Conservation (phyloP, 2,797 vertebrate species). For the Oryzias sinensis region DNA sequence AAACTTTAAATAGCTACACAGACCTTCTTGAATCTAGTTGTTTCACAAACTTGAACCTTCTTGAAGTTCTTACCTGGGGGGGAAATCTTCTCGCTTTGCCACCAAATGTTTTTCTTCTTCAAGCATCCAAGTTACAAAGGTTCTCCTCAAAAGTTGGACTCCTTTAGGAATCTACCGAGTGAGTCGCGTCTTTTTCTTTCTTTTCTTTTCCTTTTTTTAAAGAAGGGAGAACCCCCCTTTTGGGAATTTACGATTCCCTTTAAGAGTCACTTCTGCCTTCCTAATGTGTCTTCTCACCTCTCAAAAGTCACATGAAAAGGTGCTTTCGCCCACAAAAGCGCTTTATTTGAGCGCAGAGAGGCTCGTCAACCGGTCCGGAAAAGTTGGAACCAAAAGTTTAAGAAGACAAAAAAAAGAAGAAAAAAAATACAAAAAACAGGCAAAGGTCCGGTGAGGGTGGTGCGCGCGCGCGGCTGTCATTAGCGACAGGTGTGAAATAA, state of each 20-base stretch:
- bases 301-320: slow-evolving; percentile 9
- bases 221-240: too few species aligned
- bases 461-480: slow-evolving; percentile 15
- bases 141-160: slow-evolving; percentile 10
- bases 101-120: slow-evolving; percentile 13
- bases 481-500: slow-evolving; percentile 67
- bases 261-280: too few species aligned
- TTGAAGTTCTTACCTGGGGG: slow-evolving; percentile 39
- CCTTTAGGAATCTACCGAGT: slow-evolving; percentile 2
- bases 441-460: neutral
- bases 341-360: slow-evolving; percentile 2
- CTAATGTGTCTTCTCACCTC: neutral
- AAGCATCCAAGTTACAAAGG: slow-evolving; percentile 21
- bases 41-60: neutral
- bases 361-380: slow-evolving; percentile 9
- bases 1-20: too few species aligned
- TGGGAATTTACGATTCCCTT: too few species aligned
- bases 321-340: slow-evolving; percentile 6
- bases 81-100: neutral
- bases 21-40: too few species aligned
- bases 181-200: slow-evolving; percentile 9
- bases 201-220: neutral
- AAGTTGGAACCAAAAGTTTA: neutral
- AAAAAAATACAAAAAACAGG: too few species aligned
- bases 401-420: too few species aligned